Evolutionary conservation across 2,888 invertebrate genomes (phyloP), one percentile per base, ranked within the genome.

Genomic region (Frankliniella fusca): DNA sequence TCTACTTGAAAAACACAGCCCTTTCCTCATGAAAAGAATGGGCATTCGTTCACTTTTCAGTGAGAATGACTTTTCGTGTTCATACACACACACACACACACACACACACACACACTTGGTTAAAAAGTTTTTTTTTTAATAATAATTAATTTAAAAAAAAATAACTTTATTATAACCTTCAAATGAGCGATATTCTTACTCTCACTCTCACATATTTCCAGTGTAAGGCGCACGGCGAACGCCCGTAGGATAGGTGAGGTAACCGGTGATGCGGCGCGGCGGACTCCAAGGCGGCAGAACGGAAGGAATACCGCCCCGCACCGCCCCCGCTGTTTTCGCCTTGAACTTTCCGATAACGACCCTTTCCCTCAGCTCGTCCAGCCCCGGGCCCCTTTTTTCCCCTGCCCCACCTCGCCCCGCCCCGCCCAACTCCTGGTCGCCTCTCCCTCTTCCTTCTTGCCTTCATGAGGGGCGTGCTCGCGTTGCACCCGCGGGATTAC

Each of bases 71-170:
- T n/a, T n/a, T n/a, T n/a, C n/a, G n/a, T n/a, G n/a, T n/a, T n/a
- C n/a, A n/a, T n/a, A n/a, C n/a, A n/a, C n/a, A n/a, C n/a, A n/a
- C n/a, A n/a, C n/a, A n/a, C n/a, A n/a, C n/a, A n/a, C n/a, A n/a
- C n/a, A n/a, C n/a, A n/a, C n/a, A n/a, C n/a, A n/a, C n/a, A n/a
- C n/a, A n/a, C n/a, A n/a, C n/a, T n/a, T n/a, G n/a, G n/a, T n/a
- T n/a, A n/a, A n/a, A n/a, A n/a, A n/a, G n/a, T n/a, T n/a, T n/a
- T n/a, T n/a, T 50, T 9, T 15, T 50, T 50, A 50, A 50, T 3
- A 65, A 96, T 87, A 99, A 99, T 88, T 94, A 98, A n/a, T n/a
- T 0, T 91, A 97, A 84, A 95, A 94, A 87, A 98, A 99, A 92
- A 99, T 99, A 83, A 97, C 97, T 1, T n/a, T n/a, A n/a, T n/a